Percentiles rank a stretch among this genome's conserved stretches.
phyloP scores from a whole-genome alignment of 2,113 vertebrate genomes.

The Aplodontia rufa region DNA sequence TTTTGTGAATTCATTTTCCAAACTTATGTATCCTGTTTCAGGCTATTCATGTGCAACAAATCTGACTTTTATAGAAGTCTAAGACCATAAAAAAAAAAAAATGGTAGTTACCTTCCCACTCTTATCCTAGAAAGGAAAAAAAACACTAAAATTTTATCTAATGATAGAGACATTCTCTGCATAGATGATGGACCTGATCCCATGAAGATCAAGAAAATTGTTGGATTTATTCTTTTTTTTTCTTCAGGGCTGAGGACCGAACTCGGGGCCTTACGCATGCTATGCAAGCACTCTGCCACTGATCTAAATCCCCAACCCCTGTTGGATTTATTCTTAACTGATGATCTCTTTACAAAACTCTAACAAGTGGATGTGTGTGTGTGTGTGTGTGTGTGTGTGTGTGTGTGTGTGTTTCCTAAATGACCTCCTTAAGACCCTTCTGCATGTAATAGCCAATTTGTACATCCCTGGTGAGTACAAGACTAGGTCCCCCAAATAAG shows the following conservation, averaged over 20 bases:
- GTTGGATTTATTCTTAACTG: background rate
- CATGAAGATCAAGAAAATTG: background rate
- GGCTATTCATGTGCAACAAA: background rate
- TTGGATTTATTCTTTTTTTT: too few relatives aligned
- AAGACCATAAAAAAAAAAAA: background rate
- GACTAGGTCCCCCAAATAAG: background rate
- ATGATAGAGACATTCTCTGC: background rate
- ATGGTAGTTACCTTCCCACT: background rate
- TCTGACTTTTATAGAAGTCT: slow-evolving; percentile 32
- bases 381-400: background rate
- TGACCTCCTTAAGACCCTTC: background rate
- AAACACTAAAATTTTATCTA: background rate
- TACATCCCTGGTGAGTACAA: background rate
- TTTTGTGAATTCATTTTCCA: slow-evolving; percentile 9
- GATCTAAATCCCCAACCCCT: too few relatives aligned
- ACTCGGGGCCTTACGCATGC: too few relatives aligned
- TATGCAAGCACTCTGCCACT: too few relatives aligned
- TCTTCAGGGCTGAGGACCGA: too few relatives aligned
- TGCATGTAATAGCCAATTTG: background rate
- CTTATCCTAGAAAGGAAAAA: background rate
- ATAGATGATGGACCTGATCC: background rate
- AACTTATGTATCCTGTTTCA: background rate
- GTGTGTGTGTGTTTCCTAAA: background rate
- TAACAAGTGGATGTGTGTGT: background rate
- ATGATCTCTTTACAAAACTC: background rate